Evolutionary conservation across 2,113 vertebrate genomes (phyloP).

Genomic region (Oreochromis niloticus): DNA sequence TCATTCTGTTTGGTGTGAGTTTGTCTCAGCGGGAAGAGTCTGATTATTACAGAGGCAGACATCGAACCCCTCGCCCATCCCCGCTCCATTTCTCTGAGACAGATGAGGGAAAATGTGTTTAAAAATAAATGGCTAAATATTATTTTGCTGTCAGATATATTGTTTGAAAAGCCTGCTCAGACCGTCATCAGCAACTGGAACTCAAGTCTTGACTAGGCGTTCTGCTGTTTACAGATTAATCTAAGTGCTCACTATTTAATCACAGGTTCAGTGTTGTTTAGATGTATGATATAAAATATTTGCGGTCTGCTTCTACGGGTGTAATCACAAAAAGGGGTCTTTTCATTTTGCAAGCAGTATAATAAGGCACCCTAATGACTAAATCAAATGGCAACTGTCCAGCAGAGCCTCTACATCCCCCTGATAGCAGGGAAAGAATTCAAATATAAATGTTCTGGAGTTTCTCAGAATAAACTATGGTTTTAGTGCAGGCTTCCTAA

Average conservation of each 20-base stretch:
- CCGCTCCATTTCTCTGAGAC: not conserved
- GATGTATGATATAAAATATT: not conserved
- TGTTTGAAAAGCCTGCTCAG: not conserved
- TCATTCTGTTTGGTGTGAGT: conserved; percentile 24
- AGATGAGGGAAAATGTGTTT: not conserved
- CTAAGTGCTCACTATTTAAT: not conserved
- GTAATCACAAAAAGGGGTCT: not conserved
- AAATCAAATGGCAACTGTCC: not conserved
- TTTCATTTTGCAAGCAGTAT: not conserved
- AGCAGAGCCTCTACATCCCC: not conserved
- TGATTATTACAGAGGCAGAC: conserved; percentile 20
- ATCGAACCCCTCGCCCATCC: not conserved
- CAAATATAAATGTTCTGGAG: not conserved
- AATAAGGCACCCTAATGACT: not conserved
- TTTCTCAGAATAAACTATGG: not conserved
- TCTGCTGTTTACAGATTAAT: not conserved
- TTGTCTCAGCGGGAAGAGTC: not conserved
- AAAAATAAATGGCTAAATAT: conserved; percentile 38
- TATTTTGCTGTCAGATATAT: conserved; percentile 8
- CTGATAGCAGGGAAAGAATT: not conserved
- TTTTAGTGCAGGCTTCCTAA: not conserved
- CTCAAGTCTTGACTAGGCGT: not conserved
- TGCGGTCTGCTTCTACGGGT: not conserved
- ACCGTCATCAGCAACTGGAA: not conserved
- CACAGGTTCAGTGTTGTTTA: not conserved